Percentiles rank a stretch among this genome's conserved stretches.
Conservation (phyloP, 1,140 invertebrate species). For the Elymnias hypermnestra region DNA sequence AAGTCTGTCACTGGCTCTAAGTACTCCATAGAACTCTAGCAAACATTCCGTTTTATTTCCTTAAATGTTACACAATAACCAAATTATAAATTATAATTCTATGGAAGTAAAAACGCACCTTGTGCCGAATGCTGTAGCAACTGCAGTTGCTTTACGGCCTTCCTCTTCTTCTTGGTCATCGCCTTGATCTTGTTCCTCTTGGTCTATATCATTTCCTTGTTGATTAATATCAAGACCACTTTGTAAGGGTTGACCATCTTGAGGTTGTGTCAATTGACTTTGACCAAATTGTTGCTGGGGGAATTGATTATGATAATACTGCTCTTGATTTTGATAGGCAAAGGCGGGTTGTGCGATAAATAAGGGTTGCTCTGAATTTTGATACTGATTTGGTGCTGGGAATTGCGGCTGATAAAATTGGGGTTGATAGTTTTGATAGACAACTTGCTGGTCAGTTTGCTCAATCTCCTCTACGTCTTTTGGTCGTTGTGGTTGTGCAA, state of each 20-base stretch:
- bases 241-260: slow-evolving; percentile 40
- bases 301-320: slow-evolving; percentile 30
- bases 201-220: slow-evolving; percentile 49
- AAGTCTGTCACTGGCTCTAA: too few species aligned
- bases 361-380: slow-evolving; percentile 27
- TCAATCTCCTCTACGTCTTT: slow-evolving; percentile 28
- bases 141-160: slow-evolving; percentile 41
- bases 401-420: slow-evolving; percentile 31
- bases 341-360: slow-evolving; percentile 21
- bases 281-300: slow-evolving; percentile 25
- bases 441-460: slow-evolving; percentile 23
- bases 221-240: slow-evolving; percentile 58
- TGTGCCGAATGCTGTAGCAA: slow-evolving; percentile 60
- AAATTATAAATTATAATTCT: slow-evolving; percentile 28
- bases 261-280: slow-evolving; percentile 32
- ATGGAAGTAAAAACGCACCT: slow-evolving; percentile 38
- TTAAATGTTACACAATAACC: too few species aligned
- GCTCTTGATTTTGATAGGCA: slow-evolving; percentile 34
- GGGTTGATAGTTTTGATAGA: slow-evolving; percentile 27
- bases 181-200: slow-evolving; percentile 37
- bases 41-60: too few species aligned
- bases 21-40: too few species aligned
- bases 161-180: slow-evolving; percentile 35
- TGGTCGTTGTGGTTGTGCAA: slow-evolving; percentile 14
- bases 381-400: slow-evolving; percentile 28